Conservation (phyloP, 35 echinoderm and acorn worm genomes). For the Ptychodera flava region DNA sequence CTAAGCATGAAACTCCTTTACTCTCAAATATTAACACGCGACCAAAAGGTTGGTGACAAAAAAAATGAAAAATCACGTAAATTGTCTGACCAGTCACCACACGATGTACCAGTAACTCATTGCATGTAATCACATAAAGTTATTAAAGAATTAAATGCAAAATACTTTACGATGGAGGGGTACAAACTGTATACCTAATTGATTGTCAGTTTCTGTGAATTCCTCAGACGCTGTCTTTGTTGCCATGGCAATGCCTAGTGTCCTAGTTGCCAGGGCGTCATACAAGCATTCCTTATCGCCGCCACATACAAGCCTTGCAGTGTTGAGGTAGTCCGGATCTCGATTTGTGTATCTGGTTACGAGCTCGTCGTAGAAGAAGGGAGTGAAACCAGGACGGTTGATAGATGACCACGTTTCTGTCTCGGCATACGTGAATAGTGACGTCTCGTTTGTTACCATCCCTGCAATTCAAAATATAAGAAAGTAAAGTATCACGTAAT, state of each 20-base stretch:
- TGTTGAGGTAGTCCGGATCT: constrained; percentile 13
- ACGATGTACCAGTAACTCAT: too few species aligned
- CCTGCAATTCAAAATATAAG: too few species aligned
- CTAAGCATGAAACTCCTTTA: neutral
- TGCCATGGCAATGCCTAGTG: constrained; percentile 21
- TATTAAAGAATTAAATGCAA: too few species aligned
- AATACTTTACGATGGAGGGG: too few species aligned
- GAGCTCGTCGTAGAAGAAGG: neutral
- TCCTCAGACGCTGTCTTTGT: constrained; percentile 40
- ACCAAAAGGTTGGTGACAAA: neutral
- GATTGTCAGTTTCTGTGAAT: constrained; percentile 2
- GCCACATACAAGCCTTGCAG: constrained; percentile 27
- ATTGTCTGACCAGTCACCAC: too few species aligned
- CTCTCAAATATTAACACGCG: neutral
- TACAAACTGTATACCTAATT: constrained; percentile 33
- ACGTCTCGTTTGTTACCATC: neutral
- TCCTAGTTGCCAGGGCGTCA: constrained; percentile 60
- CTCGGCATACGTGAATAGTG: neutral
- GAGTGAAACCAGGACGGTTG: neutral
- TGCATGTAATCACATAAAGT: too few species aligned
- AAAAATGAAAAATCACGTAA: neutral
- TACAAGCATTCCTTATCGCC: constrained; percentile 56
- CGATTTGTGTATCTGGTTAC: neutral
- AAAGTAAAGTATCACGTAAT: too few species aligned
- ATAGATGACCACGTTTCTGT: neutral